Evolutionary conservation across 1,140 invertebrate genomes (phyloP).

Genomic region (Pseudomyrmex concolor): DNA sequence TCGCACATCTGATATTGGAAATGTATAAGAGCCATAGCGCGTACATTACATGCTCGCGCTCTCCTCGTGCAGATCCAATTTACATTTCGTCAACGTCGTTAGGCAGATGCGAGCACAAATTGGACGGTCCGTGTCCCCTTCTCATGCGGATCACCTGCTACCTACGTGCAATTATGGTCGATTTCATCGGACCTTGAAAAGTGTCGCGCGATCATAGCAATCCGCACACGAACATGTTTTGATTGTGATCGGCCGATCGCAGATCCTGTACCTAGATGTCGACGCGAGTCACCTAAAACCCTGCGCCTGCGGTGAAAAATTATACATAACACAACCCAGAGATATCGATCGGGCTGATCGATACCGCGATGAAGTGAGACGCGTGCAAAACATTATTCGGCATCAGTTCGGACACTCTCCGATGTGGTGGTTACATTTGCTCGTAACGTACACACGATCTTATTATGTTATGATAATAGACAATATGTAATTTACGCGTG

Average conservation of each 20-base stretch:
- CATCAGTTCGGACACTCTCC: not conserved
- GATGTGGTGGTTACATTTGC: not conserved
- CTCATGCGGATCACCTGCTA: conserved; percentile 75
- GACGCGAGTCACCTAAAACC: conserved; percentile 24
- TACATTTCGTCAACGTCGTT: conserved; percentile 81
- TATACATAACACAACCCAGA: not conserved
- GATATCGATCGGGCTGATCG: conserved; percentile 26
- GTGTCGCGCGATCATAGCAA: conserved; percentile 76
- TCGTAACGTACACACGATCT: too few species aligned
- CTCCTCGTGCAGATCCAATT: conserved; percentile 70
- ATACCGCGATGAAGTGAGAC: not conserved
- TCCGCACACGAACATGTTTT: conserved; percentile 50
- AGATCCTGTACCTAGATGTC: conserved; percentile 45
- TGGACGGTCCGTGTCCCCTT: conserved; percentile 75
- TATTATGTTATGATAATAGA: not conserved
- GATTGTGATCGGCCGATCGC: conserved; percentile 65
- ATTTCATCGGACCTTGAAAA: conserved; percentile 78
- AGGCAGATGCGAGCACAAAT: conserved; percentile 80
- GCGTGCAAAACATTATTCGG: not conserved
- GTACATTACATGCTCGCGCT: conserved; percentile 20
- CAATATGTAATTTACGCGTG: not conserved
- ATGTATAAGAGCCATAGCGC: conserved; percentile 34
- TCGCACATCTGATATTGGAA: conserved; percentile 12
- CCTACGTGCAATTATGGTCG: conserved; percentile 78
- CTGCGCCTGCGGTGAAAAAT: conserved; percentile 40